Conservation (phyloP, 2,888 invertebrate genomes). For the Caenorhabditis sp. region DNA sequence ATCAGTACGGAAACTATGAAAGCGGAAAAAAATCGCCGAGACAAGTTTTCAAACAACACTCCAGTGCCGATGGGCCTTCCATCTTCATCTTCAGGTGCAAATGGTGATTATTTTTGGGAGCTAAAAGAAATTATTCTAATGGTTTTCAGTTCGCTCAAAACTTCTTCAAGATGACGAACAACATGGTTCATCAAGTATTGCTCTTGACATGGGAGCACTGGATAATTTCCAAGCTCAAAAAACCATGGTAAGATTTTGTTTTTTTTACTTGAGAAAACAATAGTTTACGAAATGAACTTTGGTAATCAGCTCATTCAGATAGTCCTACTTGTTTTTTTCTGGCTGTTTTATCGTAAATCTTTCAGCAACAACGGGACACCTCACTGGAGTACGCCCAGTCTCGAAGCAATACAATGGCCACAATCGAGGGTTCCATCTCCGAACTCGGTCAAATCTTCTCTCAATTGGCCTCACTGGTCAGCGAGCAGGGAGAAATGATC, state of each 20-base stretch:
- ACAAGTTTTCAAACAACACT: constrained; percentile 87
- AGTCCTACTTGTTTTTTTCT: too few relatives aligned
- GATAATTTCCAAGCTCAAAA: constrained; percentile 74
- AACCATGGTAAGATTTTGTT: constrained; percentile 39
- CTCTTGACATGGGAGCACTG: constrained; percentile 90
- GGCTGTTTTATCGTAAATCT: not conserved
- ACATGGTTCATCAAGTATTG: constrained; percentile 87
- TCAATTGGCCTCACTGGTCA: constrained; percentile 90
- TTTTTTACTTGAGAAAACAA: too few relatives aligned
- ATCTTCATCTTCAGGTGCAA: constrained; percentile 84
- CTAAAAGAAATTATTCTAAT: not conserved
- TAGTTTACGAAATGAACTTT: too few relatives aligned
- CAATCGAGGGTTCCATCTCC: constrained; percentile 98
- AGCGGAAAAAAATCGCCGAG: constrained; percentile 94
- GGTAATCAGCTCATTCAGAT: too few relatives aligned
- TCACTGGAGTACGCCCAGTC: constrained; percentile 86
- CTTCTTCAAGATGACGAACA: constrained; percentile 84
- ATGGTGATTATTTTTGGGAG: constrained; percentile 70
- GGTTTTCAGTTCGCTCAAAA: constrained; percentile 85
- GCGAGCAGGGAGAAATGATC: constrained; percentile 95
- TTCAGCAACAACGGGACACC: constrained; percentile 45
- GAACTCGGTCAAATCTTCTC: constrained; percentile 97
- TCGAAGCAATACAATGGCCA: constrained; percentile 98
- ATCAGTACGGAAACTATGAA: constrained; percentile 97
- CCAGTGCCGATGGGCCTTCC: constrained; percentile 83